A percentile compares a stretch with the other conserved stretches of the same genome.
phyloP scores from a whole-genome alignment of 2,113 vertebrate species.

The Aegithalos caudatus region DNA sequence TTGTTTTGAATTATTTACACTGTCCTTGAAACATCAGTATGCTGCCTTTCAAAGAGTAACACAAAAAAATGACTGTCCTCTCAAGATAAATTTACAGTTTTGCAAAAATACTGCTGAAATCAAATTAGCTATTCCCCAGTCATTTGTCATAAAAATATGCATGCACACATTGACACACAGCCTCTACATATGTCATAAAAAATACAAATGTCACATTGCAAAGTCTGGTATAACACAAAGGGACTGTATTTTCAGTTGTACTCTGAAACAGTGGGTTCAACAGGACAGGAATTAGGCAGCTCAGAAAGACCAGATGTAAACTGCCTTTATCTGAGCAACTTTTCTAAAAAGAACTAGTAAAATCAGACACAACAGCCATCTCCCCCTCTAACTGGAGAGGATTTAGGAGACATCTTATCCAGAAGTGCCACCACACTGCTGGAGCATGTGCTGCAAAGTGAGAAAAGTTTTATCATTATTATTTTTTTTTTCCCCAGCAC shows the following conservation, averaged over 20 bases:
- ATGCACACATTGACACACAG: neutral
- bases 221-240: neutral
- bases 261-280: neutral
- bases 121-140: neutral
- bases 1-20: constrained; percentile 46
- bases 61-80: neutral
- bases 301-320: neutral
- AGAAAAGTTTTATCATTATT: neutral
- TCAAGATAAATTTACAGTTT: neutral
- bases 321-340: neutral
- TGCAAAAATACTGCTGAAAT: neutral
- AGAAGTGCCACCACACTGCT: neutral
- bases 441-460: neutral
- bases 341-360: neutral
- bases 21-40: neutral
- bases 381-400: neutral
- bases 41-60: neutral
- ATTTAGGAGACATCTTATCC: neutral
- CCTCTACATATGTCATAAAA: neutral
- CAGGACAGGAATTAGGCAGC: neutral
- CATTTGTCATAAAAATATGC: neutral
- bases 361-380: neutral
- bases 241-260: neutral
- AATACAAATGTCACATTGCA: neutral
- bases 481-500: neutral